phyloP scores from a whole-genome alignment of 37 sponge, comb jelly and placozoan species.

The Diacarnus erythraeanus region DNA sequence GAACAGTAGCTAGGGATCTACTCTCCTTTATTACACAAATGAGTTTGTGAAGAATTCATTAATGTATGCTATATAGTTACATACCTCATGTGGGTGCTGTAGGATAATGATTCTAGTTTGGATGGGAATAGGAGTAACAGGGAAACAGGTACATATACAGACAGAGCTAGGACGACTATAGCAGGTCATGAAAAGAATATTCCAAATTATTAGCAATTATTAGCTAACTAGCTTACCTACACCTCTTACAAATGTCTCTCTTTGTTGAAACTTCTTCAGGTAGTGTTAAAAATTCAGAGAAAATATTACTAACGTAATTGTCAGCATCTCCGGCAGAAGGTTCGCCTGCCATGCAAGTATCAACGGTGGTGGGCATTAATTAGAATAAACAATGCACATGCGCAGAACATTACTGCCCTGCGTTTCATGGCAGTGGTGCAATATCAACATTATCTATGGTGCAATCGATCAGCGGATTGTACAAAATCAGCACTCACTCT shows the following conservation, averaged over 20 bases:
- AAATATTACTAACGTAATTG: too few relatives aligned
- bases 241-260: slow-evolving; percentile 46
- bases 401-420: too few relatives aligned
- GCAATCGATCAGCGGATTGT: too few relatives aligned
- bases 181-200: neutral
- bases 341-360: too few relatives aligned
- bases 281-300: slow-evolving; percentile 19
- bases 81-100: slow-evolving; percentile 85
- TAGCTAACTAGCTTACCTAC: slow-evolving; percentile 14
- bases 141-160: slow-evolving; percentile 79
- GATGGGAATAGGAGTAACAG: slow-evolving; percentile 45
- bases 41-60: neutral
- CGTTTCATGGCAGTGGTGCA: too few relatives aligned
- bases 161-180: slow-evolving; percentile 68
- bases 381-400: too few relatives aligned
- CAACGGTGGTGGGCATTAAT: too few relatives aligned
- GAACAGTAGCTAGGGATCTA: slow-evolving; percentile 75
- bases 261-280: slow-evolving; percentile 11
- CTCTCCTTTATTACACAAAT: slow-evolving; percentile 35
- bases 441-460: too few relatives aligned
- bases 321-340: too few relatives aligned
- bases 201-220: neutral
- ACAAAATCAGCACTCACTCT: too few relatives aligned
- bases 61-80: neutral
- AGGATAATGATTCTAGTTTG: slow-evolving; percentile 61